Evolutionary conservation across 2,888 invertebrate species (phyloP).

Genomic region (Macropis europaea): DNA sequence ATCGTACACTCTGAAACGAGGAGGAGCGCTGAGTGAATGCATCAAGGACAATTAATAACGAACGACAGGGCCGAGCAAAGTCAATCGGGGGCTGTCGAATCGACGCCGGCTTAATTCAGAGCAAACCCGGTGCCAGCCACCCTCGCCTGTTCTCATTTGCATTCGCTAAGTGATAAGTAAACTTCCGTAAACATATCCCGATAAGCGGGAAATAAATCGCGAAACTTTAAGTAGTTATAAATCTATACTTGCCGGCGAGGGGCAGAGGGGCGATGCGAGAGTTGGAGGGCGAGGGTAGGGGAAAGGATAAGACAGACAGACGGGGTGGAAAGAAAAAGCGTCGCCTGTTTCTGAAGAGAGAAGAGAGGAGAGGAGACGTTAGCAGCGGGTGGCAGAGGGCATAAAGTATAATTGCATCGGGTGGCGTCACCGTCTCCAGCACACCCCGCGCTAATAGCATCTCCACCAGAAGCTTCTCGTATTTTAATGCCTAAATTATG

Average conservation of each 20-base stretch:
- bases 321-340: conserved; percentile 28
- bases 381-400: conserved; percentile 68
- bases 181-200: conserved; percentile 77
- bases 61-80: background rate
- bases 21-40: no score
- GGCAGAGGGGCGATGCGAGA: conserved; percentile 15
- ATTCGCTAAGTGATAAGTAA: conserved; percentile 80
- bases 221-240: conserved; percentile 80
- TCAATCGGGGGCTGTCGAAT: conserved; percentile 37
- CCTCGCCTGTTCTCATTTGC: conserved; percentile 70
- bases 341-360: conserved; percentile 39
- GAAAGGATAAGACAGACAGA: conserved; percentile 28
- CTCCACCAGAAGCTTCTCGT: conserved; percentile 70
- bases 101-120: conserved; percentile 57
- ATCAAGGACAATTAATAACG: background rate
- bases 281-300: background rate
- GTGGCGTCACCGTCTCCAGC: conserved; percentile 74
- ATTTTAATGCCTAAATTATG: conserved; percentile 79
- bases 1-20: no score
- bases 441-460: conserved; percentile 74
- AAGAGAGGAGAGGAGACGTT: conserved; percentile 35
- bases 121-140: conserved; percentile 31
- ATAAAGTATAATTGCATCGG: conserved; percentile 80
- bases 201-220: conserved; percentile 80
- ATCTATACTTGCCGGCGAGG: conserved; percentile 76